These are phyloP conservation scores for Scelioninae gen. 2 DNA, from an alignment of 2,888 invertebrate genomes.

Conservation along the genomic window DNA sequence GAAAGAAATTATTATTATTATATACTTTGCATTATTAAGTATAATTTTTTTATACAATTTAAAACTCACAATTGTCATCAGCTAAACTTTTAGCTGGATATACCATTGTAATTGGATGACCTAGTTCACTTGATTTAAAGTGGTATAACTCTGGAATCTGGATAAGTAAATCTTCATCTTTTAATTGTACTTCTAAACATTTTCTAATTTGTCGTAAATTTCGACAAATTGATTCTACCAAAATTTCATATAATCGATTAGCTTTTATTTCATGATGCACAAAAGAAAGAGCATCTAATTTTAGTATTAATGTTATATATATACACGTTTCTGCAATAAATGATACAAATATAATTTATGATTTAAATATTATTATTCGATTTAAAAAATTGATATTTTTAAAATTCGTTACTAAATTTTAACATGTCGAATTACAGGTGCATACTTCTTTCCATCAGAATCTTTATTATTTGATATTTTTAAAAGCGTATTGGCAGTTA, in stretches of 20 bases:
- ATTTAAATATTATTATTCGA: too few relatives aligned
- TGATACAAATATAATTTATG: too few relatives aligned
- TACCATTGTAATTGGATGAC: slow-evolving; percentile 86
- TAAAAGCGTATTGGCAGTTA: slow-evolving; percentile 79
- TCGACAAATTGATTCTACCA: slow-evolving; percentile 85
- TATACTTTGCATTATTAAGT: neutral
- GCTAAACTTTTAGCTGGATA: slow-evolving; percentile 83
- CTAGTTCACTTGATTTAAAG: slow-evolving; percentile 83
- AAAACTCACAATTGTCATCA: slow-evolving; percentile 81
- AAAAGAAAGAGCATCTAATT: slow-evolving; percentile 84
- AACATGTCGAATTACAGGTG: slow-evolving; percentile 79
- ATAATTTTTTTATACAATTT: neutral
- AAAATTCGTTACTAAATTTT: too few relatives aligned
- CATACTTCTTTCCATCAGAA: slow-evolving; percentile 75
- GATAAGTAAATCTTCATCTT: slow-evolving; percentile 76
- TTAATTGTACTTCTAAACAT: slow-evolving; percentile 79
- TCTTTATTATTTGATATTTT: slow-evolving; percentile 79
- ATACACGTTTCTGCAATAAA: slow-evolving; percentile 71
- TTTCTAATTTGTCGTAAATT: slow-evolving; percentile 82
- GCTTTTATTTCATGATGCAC: slow-evolving; percentile 81
- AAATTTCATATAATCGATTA: slow-evolving; percentile 82
- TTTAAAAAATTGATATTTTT: too few relatives aligned
- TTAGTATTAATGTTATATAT: slow-evolving; percentile 79
- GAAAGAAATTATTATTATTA: neutral
- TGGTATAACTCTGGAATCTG: slow-evolving; percentile 83